phyloP scores from a whole-genome alignment of 2,888 invertebrate genomes.

The Serrognathus titanus region DNA sequence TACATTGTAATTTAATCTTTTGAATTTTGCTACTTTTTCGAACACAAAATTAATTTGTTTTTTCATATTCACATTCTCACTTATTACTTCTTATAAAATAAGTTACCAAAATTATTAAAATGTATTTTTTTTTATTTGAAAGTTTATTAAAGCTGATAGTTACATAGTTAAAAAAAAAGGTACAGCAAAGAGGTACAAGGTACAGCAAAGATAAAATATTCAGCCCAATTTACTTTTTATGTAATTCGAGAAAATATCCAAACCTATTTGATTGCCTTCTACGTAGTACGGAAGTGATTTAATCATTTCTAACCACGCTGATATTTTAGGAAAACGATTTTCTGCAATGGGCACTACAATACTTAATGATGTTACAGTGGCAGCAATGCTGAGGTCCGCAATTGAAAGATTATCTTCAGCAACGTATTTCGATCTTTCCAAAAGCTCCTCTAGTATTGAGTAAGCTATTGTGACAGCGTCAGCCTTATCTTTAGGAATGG shows the following conservation, averaged over 20 bases:
- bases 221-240: neutral
- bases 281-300: constrained; percentile 34
- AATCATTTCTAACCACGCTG: constrained; percentile 39
- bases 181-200: too few species aligned
- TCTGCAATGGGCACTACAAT: constrained; percentile 23
- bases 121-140: too few species aligned
- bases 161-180: too few species aligned
- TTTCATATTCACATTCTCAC: too few species aligned
- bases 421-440: constrained; percentile 49
- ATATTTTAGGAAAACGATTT: constrained; percentile 18
- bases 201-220: neutral
- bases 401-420: constrained; percentile 46
- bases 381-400: constrained; percentile 31
- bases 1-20: too few species aligned
- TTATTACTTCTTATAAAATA: too few species aligned
- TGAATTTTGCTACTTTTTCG: too few species aligned
- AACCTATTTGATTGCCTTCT: constrained; percentile 16
- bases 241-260: constrained; percentile 3
- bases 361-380: constrained; percentile 23
- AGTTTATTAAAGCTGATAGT: too few species aligned
- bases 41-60: too few species aligned
- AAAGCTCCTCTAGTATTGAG: constrained; percentile 49
- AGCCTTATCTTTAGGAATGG: constrained; percentile 12
- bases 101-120: too few species aligned
- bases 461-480: constrained; percentile 30